Percentiles rank a stretch among this genome's conserved stretches.
Conservation (phyloP, 1,140 invertebrate species). For the Lordiphosa mommai region DNA sequence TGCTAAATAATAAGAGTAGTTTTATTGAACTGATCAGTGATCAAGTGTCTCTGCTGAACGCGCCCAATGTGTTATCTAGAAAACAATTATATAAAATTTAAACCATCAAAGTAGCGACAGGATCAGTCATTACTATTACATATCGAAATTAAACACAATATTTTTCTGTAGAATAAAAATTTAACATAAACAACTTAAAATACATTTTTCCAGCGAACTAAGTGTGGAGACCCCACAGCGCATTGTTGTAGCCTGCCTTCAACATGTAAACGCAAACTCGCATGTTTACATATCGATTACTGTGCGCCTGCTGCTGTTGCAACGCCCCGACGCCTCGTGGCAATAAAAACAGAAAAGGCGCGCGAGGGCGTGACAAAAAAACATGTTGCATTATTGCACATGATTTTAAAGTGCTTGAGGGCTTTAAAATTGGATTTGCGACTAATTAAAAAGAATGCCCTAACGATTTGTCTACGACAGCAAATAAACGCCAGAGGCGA, state of each 20-base stretch:
- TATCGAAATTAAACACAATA: too few relatives aligned
- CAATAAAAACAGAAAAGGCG: constrained; percentile 49
- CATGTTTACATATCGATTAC: constrained; percentile 77
- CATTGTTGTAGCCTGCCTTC: constrained; percentile 1
- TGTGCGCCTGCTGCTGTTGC: constrained; percentile 21
- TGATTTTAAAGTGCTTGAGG: constrained; percentile 28
- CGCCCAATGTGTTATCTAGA: too few relatives aligned
- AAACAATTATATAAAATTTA: too few relatives aligned
- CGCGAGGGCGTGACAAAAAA: constrained; percentile 19
- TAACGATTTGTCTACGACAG: constrained; percentile 48
- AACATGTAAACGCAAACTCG: constrained; percentile 38
- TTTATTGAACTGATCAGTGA: too few relatives aligned
- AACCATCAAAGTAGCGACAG: too few relatives aligned
- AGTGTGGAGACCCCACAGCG: background rate
- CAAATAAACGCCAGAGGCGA: constrained; percentile 51
- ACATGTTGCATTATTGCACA: constrained; percentile 49
- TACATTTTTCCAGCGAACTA: too few relatives aligned
- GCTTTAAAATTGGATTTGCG: constrained; percentile 39
- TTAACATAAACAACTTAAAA: too few relatives aligned
- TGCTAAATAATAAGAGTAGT: too few relatives aligned
- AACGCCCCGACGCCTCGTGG: constrained; percentile 1
- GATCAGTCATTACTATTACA: too few relatives aligned
- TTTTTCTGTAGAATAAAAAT: too few relatives aligned
- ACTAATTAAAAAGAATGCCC: constrained; percentile 62
- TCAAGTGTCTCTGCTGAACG: too few relatives aligned